phyloP scores from a whole-genome alignment of 2,113 vertebrate genomes.

The Typhlomys cinereus region DNA sequence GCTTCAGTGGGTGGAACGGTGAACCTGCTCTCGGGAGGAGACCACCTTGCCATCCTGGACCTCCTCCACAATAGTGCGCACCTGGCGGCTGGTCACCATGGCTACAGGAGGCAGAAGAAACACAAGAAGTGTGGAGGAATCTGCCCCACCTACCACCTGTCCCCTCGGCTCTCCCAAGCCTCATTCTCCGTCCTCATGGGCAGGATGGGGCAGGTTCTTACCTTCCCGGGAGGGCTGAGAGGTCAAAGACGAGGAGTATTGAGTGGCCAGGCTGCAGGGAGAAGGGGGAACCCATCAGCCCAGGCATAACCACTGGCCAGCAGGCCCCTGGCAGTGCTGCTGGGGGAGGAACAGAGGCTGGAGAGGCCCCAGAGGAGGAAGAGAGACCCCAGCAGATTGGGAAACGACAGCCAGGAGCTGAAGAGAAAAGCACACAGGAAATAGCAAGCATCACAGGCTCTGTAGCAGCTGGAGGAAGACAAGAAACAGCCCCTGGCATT shows the following conservation, averaged over 20 bases:
- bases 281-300: background rate
- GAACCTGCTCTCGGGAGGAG: conserved; percentile 83
- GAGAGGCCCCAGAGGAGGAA: background rate
- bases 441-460: background rate
- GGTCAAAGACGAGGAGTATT: conserved; percentile 61
- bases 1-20: conserved; percentile 77
- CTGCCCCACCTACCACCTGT: background rate
- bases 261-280: conserved; percentile 79
- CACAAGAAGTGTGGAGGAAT: background rate
- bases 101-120: background rate
- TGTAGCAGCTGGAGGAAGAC: background rate
- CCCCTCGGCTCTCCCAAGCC: too few relatives aligned
- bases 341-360: background rate
- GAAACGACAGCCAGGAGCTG: background rate
- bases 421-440: background rate
- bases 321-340: background rate
- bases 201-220: conserved; percentile 56
- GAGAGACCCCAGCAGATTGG: background rate
- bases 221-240: conserved; percentile 75
- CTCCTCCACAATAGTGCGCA: conserved; percentile 85
- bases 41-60: conserved; percentile 86
- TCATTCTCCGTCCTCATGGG: background rate
- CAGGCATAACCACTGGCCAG: background rate
- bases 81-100: conserved; percentile 78
- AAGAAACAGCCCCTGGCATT: background rate